Base-by-base conservation (phyloP, 1,140 invertebrate genomes). In the Anastrepha ludens region DNA sequence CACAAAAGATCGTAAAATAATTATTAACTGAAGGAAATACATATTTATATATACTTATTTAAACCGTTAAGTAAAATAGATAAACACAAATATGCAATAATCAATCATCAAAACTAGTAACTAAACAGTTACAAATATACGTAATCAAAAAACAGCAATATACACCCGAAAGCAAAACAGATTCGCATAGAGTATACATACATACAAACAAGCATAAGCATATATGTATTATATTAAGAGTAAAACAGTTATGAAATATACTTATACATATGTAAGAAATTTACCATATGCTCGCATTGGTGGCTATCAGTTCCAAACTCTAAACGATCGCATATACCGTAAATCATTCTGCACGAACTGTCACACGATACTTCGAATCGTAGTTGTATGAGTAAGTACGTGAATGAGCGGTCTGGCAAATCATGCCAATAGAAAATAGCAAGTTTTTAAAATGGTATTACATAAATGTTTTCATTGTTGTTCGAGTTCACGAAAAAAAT, bases 401-500 rank as follows among this genome's bases (percentile, higher is more conserved):
- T 65, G 47, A 50, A 86, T 50, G 20, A n/a, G 15, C 9, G 50
- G 17, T 44, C 13, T 64, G 17, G 17, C 44, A 11, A 64, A 62
- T 5, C 41, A 39, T 41, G 55, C 13, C 58, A 70, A 9, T 67
- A 86, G 65, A 29, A 41, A 67, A 86, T 67, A 55, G 62, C 8
- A 11, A 65, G 44, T 47, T 64, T 81, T 55, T 81, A n/a, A 81
- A 74, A 74, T 74, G 3, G 44, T n/a, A 81, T 44, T 55, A 29
- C 29, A 29, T 29, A 81, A 58, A 81, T 81, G 44, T 81, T 81
- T 81, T 20, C 44, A 81, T 9, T 81, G 47, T 50, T 81, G 74
- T 81, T 81, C 74, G 74, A 81, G 47, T 81, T 55, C 55, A 55
- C 47, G 47, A 50, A 81, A 74, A 41, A 78, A 55, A 81, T 29